Evolutionary conservation across 1,140 invertebrate genomes (phyloP).

Genomic region (Pogonomyrmex californicus): DNA sequence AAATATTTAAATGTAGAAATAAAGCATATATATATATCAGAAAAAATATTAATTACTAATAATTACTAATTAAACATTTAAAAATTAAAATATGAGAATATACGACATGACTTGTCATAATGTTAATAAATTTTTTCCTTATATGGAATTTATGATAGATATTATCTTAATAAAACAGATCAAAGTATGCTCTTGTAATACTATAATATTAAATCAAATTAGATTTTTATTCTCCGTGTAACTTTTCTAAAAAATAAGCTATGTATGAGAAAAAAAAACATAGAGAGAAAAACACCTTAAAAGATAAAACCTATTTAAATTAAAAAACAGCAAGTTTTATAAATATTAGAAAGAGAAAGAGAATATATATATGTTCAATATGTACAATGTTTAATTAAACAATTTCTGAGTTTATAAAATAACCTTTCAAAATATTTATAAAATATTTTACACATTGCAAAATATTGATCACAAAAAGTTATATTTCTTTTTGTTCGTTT

Average conservation of each 20-base stretch:
- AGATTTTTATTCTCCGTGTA: background rate
- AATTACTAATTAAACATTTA: no score
- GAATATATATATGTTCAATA: background rate
- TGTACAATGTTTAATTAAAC: background rate
- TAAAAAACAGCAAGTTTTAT: background rate
- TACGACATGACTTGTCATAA: no score
- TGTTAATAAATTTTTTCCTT: no score
- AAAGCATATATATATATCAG: no score
- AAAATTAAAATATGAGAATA: no score
- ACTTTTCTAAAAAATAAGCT: background rate
- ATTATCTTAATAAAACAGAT: no score
- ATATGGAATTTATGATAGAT: no score
- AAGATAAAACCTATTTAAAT: background rate
- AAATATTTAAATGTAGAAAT: no score
- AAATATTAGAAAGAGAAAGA: background rate
- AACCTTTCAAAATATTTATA: conserved; percentile 1
- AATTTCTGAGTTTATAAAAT: conserved; percentile 1
- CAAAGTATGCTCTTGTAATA: no score
- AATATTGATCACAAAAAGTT: background rate
- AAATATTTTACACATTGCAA: background rate
- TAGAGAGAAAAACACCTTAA: background rate
- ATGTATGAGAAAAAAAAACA: background rate
- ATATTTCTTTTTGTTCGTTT: background rate
- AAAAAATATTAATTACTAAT: no score
- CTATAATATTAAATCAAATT: no score